Conservation (phyloP, 1,140 invertebrate genomes). For the Camponotus pennsylvanicus region DNA sequence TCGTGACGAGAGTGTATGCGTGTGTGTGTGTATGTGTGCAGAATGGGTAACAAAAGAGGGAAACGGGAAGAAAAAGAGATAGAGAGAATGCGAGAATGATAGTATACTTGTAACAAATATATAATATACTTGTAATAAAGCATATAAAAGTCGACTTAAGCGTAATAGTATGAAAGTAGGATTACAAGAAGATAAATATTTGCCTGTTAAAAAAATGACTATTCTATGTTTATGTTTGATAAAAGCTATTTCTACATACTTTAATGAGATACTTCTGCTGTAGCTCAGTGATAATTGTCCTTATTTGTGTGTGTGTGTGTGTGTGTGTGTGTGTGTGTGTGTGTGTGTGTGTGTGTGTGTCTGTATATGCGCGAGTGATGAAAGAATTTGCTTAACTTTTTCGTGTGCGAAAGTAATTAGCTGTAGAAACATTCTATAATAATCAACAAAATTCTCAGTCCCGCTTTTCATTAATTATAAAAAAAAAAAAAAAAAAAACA, state of each 20-base stretch:
- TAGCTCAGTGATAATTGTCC: slow-evolving; percentile 66
- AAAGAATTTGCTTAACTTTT: slow-evolving; percentile 41
- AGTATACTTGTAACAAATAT: slow-evolving; percentile 42
- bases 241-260: slow-evolving; percentile 80
- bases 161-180: slow-evolving; percentile 68
- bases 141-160: slow-evolving; percentile 63
- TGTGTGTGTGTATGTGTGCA: slow-evolving; percentile 28
- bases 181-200: slow-evolving; percentile 80
- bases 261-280: slow-evolving; percentile 77
- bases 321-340: background rate
- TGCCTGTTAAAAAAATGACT: slow-evolving; percentile 81
- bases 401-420: slow-evolving; percentile 24
- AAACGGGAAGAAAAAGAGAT: slow-evolving; percentile 20
- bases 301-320: slow-evolving; percentile 60
- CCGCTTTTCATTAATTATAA: background rate
- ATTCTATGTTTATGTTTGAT: slow-evolving; percentile 83
- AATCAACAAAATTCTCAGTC: background rate
- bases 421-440: slow-evolving; percentile 10
- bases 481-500: background rate
- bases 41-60: slow-evolving; percentile 36
- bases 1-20: slow-evolving; percentile 68
- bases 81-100: slow-evolving; percentile 37
- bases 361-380: background rate
- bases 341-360: background rate
- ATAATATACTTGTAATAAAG: slow-evolving; percentile 51